A percentile compares a stretch with the other conserved stretches of the same genome.
Evolutionary conservation across 2,888 invertebrate genomes (phyloP).

Genomic region (Serrognathus titanus): DNA sequence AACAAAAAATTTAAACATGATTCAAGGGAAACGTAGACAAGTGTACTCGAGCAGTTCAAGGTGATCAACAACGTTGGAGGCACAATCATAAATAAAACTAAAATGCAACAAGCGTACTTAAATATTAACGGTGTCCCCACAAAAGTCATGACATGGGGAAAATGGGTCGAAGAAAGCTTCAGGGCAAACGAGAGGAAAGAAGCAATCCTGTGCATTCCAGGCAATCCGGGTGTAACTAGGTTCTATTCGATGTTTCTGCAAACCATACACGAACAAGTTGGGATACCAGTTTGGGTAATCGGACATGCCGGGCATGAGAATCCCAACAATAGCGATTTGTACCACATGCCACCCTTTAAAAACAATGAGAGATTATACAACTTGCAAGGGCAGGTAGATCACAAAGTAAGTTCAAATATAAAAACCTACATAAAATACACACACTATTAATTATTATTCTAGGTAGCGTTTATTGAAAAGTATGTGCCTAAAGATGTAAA

Average conservation of each 20-base stretch:
- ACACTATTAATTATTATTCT: slow-evolving; percentile 25
- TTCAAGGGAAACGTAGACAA: no score
- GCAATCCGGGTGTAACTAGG: slow-evolving; percentile 84
- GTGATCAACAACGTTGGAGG: no score
- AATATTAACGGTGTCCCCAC: slow-evolving; percentile 67
- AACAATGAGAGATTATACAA: slow-evolving; percentile 63
- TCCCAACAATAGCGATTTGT: slow-evolving; percentile 53
- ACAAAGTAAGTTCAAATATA: slow-evolving; percentile 57
- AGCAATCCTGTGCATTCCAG: slow-evolving; percentile 73
- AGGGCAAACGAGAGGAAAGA: slow-evolving; percentile 52
- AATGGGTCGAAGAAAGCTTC: slow-evolving; percentile 62
- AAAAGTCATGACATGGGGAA: slow-evolving; percentile 69
- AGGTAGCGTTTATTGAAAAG: slow-evolving; percentile 63
- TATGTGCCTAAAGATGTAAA: slow-evolving; percentile 66
- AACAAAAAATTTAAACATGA: no score
- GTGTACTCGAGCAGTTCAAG: no score
- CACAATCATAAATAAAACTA: no score
- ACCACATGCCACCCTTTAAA: slow-evolving; percentile 49
- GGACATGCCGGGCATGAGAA: slow-evolving; percentile 82
- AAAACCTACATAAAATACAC: no score
- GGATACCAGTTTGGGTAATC: slow-evolving; percentile 72
- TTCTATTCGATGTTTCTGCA: slow-evolving; percentile 77
- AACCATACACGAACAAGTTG: slow-evolving; percentile 48
- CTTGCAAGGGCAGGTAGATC: slow-evolving; percentile 73
- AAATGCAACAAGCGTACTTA: slow-evolving; percentile 49